Conservation (phyloP, 1,140 invertebrate genomes). For the Drosophila guanche region DNA sequence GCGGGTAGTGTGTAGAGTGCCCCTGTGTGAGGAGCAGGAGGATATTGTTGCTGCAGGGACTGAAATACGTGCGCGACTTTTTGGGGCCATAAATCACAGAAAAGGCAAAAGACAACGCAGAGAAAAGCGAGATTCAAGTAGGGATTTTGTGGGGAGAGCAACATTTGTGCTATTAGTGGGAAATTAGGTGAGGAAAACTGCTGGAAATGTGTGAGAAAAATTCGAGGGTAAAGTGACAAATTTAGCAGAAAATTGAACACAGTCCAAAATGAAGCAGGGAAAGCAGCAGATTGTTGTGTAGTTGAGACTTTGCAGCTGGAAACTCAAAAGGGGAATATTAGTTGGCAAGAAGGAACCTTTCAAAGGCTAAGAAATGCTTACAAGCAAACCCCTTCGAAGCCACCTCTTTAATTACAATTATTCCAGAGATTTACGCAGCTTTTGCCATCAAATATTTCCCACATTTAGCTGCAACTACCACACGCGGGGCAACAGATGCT, state of each 20-base stretch:
- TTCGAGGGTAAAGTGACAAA: constrained; percentile 13
- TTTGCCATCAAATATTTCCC: constrained; percentile 16
- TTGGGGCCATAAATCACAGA: constrained; percentile 68
- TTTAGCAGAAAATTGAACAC: not conserved
- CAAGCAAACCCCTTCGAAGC: too few species aligned
- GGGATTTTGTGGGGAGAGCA: constrained; percentile 14
- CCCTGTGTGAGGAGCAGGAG: not conserved
- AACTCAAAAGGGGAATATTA: too few species aligned
- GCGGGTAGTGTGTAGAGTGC: not conserved
- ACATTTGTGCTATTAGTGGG: constrained; percentile 22
- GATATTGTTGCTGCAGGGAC: constrained; percentile 1
- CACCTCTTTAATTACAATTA: too few species aligned
- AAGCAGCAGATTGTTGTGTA: too few species aligned
- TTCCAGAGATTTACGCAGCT: not conserved
- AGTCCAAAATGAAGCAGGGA: not conserved
- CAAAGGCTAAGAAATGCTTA: too few species aligned
- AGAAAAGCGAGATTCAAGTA: constrained; percentile 12
- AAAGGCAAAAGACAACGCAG: constrained; percentile 38
- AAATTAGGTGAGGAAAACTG: constrained; percentile 30
- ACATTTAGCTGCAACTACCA: constrained; percentile 15
- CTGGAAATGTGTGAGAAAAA: constrained; percentile 8
- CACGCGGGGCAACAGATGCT: constrained; percentile 52
- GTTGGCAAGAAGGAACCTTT: too few species aligned
- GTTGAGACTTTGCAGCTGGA: too few species aligned
- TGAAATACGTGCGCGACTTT: constrained; percentile 69